Evolutionary conservation across 1,140 invertebrate species (phyloP), one percentile per base, ranked within the genome.

Genomic region (Panulirus ornatus): DNA sequence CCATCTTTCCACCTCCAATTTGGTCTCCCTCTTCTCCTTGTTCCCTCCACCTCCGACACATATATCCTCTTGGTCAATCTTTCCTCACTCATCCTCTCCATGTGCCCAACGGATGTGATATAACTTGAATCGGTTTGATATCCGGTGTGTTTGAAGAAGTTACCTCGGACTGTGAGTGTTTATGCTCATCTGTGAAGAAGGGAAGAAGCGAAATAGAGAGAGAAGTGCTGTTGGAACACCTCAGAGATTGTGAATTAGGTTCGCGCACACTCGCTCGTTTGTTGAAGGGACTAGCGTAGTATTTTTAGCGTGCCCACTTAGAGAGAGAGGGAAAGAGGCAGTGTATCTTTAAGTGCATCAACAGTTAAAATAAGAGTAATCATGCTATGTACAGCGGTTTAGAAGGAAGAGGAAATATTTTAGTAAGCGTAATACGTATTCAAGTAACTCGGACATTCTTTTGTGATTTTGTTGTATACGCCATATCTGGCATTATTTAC

Each of bases 171-270:
- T 66, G 58, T 66, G 58, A 30, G 27, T 66, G 58, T 6, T 5
- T 66, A n/a, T 66, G 27, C 30, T 27, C 14, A 19, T 58, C 11
- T 58, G 54, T 58, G 22, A 27, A 22, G 16, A 22, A 66, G n/a
- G 40, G n/a, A 36, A 44, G n/a, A 78, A 40, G 11, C 8, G 40
- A 6, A 44, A 78, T n/a, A 11, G 22, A 27, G 11, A 14, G 22
- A 78, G 6, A 40, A 78, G 75, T 78, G 75, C 30, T 47, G 36
- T 16, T 27, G 40, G 40, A 47, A 44, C 9, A 38, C 75, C 11
- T 27, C 40, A 36, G 75, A 78, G 75, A 42, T 78, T 42, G 75
- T 78, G 40, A 78, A 78, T 78, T 78, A 44, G 75, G 75, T 78
- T 38, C 75, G 75, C 75, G 75, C 75, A 78, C 40, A 78, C 75